Evolutionary conservation across 1,140 invertebrate species (phyloP), one percentile per base, ranked within the genome.

Genomic region (Hylyphantes graminicola): DNA sequence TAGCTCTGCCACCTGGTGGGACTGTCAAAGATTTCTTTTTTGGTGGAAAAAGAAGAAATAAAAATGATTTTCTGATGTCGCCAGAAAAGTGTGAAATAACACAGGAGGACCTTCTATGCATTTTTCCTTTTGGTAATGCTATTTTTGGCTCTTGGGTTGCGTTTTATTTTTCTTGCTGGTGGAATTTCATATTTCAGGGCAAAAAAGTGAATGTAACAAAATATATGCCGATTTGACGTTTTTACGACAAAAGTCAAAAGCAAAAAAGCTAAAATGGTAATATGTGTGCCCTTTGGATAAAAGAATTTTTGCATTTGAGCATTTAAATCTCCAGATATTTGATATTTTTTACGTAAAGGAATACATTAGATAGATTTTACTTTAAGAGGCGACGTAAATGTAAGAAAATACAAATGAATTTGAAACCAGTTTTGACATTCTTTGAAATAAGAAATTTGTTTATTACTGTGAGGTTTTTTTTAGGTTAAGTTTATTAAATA

Each of bases 51-150:
- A n/a, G 53, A 10, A 12, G 50, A 9, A 19, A 55, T 21, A 57
- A 74, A 74, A 51, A 63, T 6, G 12, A 53, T 74, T 74, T 74
- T 76, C 57, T 74, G 72, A 59, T 74, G 72, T 74, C 74, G 63
- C 35, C 19, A 76, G 59, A 76, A 63, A 61, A 63, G 74, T 76
- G 74, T 76, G 74, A 76, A 76, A 76, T 76, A 76, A 76, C 35
- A 35, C 74, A 76, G 59, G 74, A 76, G 19, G 54, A 70, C 13
- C 67, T 15, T 35, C 35, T 35, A 35, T 35, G 35, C 35, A 35
- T 35, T 35, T 35, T 35, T 35, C 35, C 35, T 35, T 35, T 35
- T 35, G 48, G 67, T 53, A 70, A 70, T 70, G 54, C 54, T 48
- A 70, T 48, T 70, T 70, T 70, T 51, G 50, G 67, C 67, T 70